Base-by-base conservation (phyloP, 2,113 vertebrate genomes). In the Ammodytes dubius region DNA sequence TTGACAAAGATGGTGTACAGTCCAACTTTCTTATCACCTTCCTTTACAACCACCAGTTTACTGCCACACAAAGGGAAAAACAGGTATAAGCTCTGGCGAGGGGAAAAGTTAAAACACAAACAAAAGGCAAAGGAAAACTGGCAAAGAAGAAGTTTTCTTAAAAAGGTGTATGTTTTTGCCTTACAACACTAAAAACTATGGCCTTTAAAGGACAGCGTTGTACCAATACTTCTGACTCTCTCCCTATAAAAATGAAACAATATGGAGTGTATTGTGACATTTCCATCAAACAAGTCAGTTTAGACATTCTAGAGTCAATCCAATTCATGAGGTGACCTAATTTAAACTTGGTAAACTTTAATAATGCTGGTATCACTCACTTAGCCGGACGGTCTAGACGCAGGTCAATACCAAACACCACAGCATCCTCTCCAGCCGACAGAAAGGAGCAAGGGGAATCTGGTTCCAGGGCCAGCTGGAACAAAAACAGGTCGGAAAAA, bases 371-470 rank as follows among this genome's bases (percentile, higher is more conserved):
- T 4, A 7, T 37, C 6, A 95, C 97, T 98, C 93, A 99, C 97
- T 96, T 98, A 81, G 98, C 97, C 0, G 97, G 97, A 1, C 97
- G 94, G 86, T 99, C 97, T 45, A 96, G 96, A 74, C 97, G 94
- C 85, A 99, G 92, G 87, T 99, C 98, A 7, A 99, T 99, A 77
- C 97, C 96, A 88, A 97, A 98, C 61, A 99, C 97, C 4, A 99
- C 97, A 0, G 98, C 97, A 46, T 98, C 98, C 89, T 99, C 98
- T 67, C 98, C 98, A n/a, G 98, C 97, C 0, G 98, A 99, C 40
- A 99, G 95, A 88, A 99, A 99, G 54, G 96, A 97, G 94, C 97
- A 99, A n/a, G 97, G 97, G 0, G 98, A 99, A 86, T 99, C 97
- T 40, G 97, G 97, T 82, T 99, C 97, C 63, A 99, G 95, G n/a